Conservation (phyloP, 2,888 invertebrate genomes). For the Dromius quadrimaculatus region DNA sequence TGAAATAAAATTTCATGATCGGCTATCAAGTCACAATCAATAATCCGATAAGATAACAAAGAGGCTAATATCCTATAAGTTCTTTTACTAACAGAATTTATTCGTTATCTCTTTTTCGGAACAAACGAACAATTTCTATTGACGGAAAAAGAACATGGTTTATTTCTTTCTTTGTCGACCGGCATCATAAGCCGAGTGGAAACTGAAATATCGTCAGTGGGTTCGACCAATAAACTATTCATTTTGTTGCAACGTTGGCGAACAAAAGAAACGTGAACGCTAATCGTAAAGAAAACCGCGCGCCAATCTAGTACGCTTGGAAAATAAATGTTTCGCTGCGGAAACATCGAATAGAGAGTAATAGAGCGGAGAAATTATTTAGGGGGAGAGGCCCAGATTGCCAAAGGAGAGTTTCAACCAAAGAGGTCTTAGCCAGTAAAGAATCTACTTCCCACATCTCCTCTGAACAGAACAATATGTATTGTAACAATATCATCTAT, state of each 20-base stretch:
- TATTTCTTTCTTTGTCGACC: conserved; percentile 41
- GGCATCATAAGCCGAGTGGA: conserved; percentile 42
- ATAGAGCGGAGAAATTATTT: conserved; percentile 46
- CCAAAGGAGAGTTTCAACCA: no score
- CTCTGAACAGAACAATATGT: no score
- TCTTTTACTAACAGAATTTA: conserved; percentile 41
- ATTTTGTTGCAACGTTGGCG: conserved; percentile 49
- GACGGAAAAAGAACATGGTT: conserved; percentile 27
- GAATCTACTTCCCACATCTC: no score
- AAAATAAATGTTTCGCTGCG: conserved; percentile 46
- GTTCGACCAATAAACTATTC: conserved; percentile 51
- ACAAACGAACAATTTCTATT: conserved; percentile 40
- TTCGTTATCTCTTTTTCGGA: conserved; percentile 34
- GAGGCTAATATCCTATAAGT: conserved; percentile 30
- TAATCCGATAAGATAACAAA: conserved; percentile 38
- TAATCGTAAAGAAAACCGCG: conserved; percentile 52
- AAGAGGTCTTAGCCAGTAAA: no score
- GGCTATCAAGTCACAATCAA: conserved; percentile 25
- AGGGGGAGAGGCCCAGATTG: not conserved
- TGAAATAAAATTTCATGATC: conserved; percentile 36
- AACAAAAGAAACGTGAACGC: conserved; percentile 48
- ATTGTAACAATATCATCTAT: no score
- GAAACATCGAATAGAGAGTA: conserved; percentile 46
- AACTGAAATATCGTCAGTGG: conserved; percentile 47
- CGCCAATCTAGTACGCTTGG: conserved; percentile 42